Conservation (phyloP, 1,140 invertebrate genomes). For the Heliconius himera region DNA sequence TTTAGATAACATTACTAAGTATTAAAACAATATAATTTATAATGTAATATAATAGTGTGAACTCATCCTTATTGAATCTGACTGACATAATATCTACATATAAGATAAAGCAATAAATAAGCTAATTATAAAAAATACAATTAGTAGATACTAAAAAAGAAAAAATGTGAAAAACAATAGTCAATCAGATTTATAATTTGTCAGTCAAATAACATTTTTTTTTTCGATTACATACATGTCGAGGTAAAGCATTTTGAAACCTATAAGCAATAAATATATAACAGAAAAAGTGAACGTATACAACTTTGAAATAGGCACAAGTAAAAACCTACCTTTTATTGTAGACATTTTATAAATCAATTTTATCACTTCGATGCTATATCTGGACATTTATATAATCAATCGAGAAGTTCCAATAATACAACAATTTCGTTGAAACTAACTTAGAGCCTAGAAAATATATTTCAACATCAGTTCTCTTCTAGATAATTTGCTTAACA, state of each 20-base stretch:
- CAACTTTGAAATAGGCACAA: no score
- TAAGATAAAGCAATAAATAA: not conserved
- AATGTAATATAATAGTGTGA: not conserved
- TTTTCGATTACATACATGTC: not conserved
- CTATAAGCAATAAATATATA: not conserved
- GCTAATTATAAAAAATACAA: not conserved
- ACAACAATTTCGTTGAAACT: conserved; percentile 27
- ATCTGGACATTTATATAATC: conserved; percentile 10
- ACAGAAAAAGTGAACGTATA: not conserved
- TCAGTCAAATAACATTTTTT: not conserved
- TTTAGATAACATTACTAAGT: no score
- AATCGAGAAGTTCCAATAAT: not conserved
- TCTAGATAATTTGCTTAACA: conserved; percentile 37
- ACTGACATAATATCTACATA: not conserved
- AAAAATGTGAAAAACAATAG: not conserved
- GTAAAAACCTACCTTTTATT: no score
- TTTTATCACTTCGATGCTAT: not conserved
- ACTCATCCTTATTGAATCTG: not conserved
- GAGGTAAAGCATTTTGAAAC: not conserved
- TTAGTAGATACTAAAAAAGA: not conserved
- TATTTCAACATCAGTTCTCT: conserved; percentile 25
- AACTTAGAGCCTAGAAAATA: conserved; percentile 29
- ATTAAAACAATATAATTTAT: no score
- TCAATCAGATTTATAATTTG: not conserved
- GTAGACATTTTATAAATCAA: not conserved